Evolutionary conservation across 2,113 vertebrate genomes (phyloP).

Genomic region (Malurus elegans): DNA sequence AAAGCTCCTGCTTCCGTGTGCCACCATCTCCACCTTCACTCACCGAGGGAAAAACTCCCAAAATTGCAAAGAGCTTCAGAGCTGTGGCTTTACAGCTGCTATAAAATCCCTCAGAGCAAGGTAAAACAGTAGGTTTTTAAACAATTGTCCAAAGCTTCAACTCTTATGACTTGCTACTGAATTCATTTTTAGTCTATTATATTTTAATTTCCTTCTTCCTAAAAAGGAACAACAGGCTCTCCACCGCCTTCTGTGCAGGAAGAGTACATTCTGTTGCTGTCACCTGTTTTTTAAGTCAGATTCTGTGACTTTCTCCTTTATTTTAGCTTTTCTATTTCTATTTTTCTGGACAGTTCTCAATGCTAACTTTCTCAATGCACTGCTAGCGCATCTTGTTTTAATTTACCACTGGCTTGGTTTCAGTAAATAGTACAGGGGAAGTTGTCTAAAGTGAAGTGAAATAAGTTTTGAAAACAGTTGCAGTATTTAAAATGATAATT

Average conservation of each 20-base stretch:
- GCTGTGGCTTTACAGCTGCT: background rate
- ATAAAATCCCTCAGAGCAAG: background rate
- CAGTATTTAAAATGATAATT: slow-evolving; percentile 21
- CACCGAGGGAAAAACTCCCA: fast-evolving
- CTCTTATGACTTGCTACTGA: background rate
- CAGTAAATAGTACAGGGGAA: background rate
- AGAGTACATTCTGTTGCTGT: background rate
- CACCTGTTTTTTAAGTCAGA: background rate
- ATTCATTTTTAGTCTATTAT: background rate
- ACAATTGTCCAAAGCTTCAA: background rate
- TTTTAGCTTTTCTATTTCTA: background rate
- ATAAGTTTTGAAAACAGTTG: slow-evolving; percentile 18
- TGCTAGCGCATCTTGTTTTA: background rate
- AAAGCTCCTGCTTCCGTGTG: background rate
- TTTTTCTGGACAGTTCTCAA: background rate
- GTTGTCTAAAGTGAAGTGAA: background rate
- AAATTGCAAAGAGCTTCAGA: background rate
- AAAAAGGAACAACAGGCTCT: background rate
- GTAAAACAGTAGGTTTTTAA: background rate
- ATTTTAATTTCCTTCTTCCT: background rate
- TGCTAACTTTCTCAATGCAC: background rate
- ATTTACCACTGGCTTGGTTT: slow-evolving; percentile 2
- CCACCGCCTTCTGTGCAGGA: background rate
- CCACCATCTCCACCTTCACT: background rate
- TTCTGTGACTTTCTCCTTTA: background rate